A percentile compares a stretch with the other conserved stretches of the same genome.
phyloP scores from a whole-genome alignment of 1,140 invertebrate species.

The Vanessa atalanta region DNA sequence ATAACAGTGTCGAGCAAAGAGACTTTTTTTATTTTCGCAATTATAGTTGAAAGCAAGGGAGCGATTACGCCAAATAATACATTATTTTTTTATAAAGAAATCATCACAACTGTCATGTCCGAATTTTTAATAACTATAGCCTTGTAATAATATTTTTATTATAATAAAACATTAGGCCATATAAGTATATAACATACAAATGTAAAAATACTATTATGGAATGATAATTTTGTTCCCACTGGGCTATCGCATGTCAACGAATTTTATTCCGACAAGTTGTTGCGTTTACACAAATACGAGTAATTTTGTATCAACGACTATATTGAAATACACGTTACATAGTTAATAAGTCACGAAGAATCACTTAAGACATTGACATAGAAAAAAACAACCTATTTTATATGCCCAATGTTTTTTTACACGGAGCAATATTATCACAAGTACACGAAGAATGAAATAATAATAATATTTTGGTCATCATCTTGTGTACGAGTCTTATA shows the following conservation, averaged over 20 bases:
- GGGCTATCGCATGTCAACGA: not conserved
- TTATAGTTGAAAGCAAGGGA: too few relatives aligned
- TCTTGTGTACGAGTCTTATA: not conserved
- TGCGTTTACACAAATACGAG: not conserved
- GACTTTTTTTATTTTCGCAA: too few relatives aligned
- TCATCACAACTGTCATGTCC: constrained; percentile 6
- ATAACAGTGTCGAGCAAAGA: too few relatives aligned
- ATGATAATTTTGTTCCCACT: constrained; percentile 29
- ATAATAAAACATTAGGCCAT: constrained; percentile 22
- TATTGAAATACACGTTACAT: too few relatives aligned
- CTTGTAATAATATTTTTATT: not conserved
- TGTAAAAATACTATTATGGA: constrained; percentile 9
- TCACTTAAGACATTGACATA: not conserved
- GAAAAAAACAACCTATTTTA: constrained; percentile 12
- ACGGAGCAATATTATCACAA: constrained; percentile 15
- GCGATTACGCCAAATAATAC: too few relatives aligned
- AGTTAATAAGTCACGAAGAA: not conserved
- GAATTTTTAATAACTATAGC: not conserved
- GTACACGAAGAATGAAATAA: constrained; percentile 22
- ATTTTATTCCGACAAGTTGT: constrained; percentile 3
- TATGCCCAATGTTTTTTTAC: not conserved
- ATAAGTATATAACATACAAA: constrained; percentile 12
- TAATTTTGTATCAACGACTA: not conserved
- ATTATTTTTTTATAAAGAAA: not conserved
- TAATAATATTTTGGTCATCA: constrained; percentile 15